Evolutionary conservation across 2,113 vertebrate genomes (phyloP).

Genomic region (Eulemur macaco): DNA sequence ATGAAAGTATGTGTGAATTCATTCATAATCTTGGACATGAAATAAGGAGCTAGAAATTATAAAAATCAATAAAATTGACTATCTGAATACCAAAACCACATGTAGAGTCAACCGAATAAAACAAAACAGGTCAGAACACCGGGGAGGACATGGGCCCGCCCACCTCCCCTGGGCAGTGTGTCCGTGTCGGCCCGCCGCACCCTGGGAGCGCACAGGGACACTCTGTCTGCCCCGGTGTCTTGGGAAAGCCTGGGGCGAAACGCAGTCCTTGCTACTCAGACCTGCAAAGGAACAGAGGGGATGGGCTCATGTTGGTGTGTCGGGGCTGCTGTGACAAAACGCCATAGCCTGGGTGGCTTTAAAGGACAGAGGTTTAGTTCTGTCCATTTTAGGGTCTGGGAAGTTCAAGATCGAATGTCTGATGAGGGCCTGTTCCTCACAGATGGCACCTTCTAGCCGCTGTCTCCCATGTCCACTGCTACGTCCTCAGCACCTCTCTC

Average conservation of each 20-base stretch:
- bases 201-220: rapidly evolving
- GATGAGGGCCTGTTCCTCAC: not conserved
- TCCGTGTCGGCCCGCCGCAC: rapidly evolving
- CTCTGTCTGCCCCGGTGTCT: not conserved
- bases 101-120: not conserved
- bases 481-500: too few relatives aligned
- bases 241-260: too few relatives aligned
- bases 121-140: not conserved
- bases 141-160: not conserved
- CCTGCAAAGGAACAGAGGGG: not conserved
- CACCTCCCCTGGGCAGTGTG: too few relatives aligned
- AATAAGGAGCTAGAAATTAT: not conserved
- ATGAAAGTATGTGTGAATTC: not conserved
- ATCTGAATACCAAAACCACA: not conserved
- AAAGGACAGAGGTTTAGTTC: too few relatives aligned
- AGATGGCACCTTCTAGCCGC: not conserved
- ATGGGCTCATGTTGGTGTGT: rapidly evolving
- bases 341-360: too few relatives aligned
- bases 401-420: too few relatives aligned
- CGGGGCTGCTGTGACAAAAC: not conserved
- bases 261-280: not conserved
- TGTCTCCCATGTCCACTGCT: rapidly evolving
- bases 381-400: not conserved
- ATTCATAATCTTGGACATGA: not conserved
- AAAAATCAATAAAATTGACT: not conserved